phyloP scores from a whole-genome alignment of 2,888 invertebrate species.

The Frankliniella intonsa region DNA sequence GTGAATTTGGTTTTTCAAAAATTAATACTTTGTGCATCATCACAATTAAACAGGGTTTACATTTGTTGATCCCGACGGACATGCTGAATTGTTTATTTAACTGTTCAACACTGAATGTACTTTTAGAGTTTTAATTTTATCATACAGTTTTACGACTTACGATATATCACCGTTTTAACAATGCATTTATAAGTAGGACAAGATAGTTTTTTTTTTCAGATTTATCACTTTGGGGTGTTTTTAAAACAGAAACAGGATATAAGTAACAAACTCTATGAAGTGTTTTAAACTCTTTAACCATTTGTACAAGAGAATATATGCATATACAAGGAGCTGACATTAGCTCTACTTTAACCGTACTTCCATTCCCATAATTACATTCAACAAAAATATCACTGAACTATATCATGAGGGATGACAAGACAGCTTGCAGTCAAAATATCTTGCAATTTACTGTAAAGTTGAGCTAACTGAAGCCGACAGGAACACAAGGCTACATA shows the following conservation, averaged over 20 bases:
- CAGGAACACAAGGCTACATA: slow-evolving; percentile 21
- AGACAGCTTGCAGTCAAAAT: slow-evolving; percentile 14
- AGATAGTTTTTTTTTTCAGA: not conserved
- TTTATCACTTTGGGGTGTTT: not conserved
- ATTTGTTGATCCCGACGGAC: not conserved
- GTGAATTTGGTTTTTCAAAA: not conserved
- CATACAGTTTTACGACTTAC: slow-evolving; percentile 3
- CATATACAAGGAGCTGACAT: not conserved
- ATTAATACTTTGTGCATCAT: not conserved
- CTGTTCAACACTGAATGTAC: slow-evolving; percentile 21
- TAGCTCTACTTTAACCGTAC: not conserved
- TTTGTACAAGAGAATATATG: slow-evolving; percentile 11
- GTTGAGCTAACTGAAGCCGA: slow-evolving; percentile 12
- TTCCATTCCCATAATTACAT: not conserved
- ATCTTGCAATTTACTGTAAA: slow-evolving; percentile 3
- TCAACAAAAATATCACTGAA: slow-evolving; percentile 24
- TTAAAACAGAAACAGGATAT: slow-evolving; percentile 14
- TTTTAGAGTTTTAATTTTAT: not conserved
- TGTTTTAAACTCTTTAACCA: not conserved
- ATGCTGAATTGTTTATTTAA: not conserved
- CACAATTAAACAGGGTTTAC: not conserved
- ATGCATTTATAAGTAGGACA: not conserved
- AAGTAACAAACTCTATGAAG: slow-evolving; percentile 19
- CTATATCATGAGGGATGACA: slow-evolving; percentile 17
- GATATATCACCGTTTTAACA: slow-evolving; percentile 18